phyloP scores from a whole-genome alignment of 2,888 invertebrate genomes.

The Junonia oenone region DNA sequence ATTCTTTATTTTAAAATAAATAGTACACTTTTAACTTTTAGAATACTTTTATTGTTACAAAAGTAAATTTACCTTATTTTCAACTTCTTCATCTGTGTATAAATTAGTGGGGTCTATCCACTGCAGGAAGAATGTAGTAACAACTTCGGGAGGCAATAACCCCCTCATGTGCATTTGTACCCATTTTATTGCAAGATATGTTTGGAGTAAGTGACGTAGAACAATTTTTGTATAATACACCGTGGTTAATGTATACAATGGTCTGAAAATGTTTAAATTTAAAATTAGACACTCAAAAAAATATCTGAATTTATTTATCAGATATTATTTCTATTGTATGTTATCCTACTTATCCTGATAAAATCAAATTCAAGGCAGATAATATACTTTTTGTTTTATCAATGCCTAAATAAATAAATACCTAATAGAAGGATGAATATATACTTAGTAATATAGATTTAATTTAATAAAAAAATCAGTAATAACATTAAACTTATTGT shows the following conservation, averaged over 20 bases:
- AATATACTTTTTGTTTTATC: too few species aligned
- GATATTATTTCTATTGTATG: too few species aligned
- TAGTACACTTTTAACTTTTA: not conserved
- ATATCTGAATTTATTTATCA: too few species aligned
- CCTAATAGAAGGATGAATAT: too few species aligned
- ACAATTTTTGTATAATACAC: conserved; percentile 50
- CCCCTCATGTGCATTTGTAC: conserved; percentile 35
- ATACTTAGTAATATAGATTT: too few species aligned
- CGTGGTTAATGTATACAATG: conserved; percentile 51
- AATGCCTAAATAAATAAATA: too few species aligned
- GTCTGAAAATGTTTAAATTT: conserved; percentile 39
- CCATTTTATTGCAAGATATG: conserved; percentile 51
- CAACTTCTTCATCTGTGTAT: conserved; percentile 43
- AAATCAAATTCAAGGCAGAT: too few species aligned
- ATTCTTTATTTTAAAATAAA: too few species aligned
- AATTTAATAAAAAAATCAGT: too few species aligned
- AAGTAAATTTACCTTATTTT: conserved; percentile 38
- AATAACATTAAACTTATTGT: too few species aligned
- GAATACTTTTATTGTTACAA: not conserved
- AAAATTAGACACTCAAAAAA: too few species aligned
- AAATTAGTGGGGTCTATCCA: conserved; percentile 51
- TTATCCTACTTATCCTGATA: too few species aligned
- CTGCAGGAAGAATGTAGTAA: conserved; percentile 54
- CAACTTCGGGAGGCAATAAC: conserved; percentile 43
- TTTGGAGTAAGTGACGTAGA: conserved; percentile 48